Conservation (phyloP, 1,140 invertebrate species). For the Phthorimaea operculella region DNA sequence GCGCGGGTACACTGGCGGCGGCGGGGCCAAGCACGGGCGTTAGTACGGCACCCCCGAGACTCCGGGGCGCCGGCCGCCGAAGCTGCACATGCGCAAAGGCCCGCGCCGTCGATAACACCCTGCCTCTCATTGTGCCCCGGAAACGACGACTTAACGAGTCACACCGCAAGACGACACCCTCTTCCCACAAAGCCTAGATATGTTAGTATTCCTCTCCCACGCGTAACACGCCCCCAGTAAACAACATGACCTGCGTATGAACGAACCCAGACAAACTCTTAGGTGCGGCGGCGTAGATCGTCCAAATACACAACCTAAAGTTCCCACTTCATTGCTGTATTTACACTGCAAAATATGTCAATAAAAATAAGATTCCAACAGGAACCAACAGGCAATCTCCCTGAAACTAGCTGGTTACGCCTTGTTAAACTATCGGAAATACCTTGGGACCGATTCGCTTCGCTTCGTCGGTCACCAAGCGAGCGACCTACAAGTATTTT, state of each 20-base stretch:
- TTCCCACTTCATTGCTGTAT: no score
- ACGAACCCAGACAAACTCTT: no score
- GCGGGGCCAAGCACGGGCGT: conserved; percentile 45
- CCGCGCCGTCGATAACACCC: conserved; percentile 49
- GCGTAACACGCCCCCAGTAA: no score
- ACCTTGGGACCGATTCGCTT: neutral
- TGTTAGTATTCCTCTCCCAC: neutral
- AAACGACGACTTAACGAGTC: conserved; percentile 62
- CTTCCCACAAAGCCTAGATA: conserved; percentile 32
- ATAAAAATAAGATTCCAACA: no score
- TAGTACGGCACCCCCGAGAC: conserved; percentile 55
- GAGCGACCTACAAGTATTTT: neutral
- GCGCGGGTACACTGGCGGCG: conserved; percentile 48
- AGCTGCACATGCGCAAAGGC: conserved; percentile 50
- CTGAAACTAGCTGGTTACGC: no score
- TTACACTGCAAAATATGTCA: no score
- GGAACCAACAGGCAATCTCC: no score
- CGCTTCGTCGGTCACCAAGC: neutral
- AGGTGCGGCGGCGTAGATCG: no score
- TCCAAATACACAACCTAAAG: no score
- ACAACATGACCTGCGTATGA: no score
- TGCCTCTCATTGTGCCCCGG: conserved; percentile 58
- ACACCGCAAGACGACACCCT: conserved; percentile 49
- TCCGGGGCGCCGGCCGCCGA: conserved; percentile 59
- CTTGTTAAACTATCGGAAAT: neutral